phyloP scores from a whole-genome alignment of 2,113 vertebrate genomes.

The Phaethon lepturus region DNA sequence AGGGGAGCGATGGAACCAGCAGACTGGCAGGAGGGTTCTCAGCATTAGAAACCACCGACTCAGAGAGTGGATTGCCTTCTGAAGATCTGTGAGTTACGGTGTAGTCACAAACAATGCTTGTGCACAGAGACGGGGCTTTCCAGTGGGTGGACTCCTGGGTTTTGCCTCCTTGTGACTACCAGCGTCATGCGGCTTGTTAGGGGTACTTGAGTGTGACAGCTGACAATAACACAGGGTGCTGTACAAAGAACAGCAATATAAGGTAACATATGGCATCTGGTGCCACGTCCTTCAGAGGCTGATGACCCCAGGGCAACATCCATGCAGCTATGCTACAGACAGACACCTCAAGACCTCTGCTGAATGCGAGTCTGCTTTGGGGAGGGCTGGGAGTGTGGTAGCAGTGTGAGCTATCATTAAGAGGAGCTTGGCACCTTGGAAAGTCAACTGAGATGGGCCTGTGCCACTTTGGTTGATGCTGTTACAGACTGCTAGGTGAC shows the following conservation, averaged over 20 bases:
- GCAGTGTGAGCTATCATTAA: neutral
- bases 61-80: neutral
- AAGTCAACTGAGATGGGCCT: neutral
- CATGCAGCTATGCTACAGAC: rapidly evolving
- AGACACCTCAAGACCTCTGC: neutral
- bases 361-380: neutral
- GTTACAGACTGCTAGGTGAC: neutral
- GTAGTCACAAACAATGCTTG: neutral
- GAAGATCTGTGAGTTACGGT: neutral
- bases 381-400: neutral
- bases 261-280: neutral
- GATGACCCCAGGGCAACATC: neutral
- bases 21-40: conserved; percentile 23
- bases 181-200: neutral
- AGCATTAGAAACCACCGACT: neutral
- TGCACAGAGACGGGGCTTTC: conserved; percentile 1
- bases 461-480: neutral
- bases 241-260: neutral
- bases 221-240: neutral
- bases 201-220: neutral
- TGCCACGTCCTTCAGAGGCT: neutral
- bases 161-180: neutral
- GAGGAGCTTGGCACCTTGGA: neutral
- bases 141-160: neutral
- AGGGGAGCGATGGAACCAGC: conserved; percentile 3